phyloP scores from a whole-genome alignment of 1,140 invertebrate genomes.

The Drosophila triauraria region DNA sequence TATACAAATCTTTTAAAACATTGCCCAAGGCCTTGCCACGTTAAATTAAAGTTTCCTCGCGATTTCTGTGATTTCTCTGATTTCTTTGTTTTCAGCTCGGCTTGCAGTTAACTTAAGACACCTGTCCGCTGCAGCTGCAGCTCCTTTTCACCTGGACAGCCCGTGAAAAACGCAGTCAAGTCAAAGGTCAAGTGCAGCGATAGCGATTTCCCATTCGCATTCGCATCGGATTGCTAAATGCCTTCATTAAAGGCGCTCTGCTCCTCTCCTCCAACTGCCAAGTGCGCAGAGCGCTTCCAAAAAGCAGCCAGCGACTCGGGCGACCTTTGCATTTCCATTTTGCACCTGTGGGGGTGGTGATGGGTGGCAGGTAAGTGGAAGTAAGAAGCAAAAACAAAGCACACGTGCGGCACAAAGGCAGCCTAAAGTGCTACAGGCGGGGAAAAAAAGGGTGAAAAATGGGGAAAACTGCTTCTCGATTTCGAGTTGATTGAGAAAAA shows the following conservation, averaged over 20 bases:
- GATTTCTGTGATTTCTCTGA: too few species aligned
- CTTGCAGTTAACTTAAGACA: conserved; percentile 6
- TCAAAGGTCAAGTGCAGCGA: conserved; percentile 46
- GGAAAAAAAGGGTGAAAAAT: neutral
- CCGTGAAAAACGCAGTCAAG: neutral
- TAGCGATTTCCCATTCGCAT: conserved; percentile 38
- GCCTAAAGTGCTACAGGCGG: conserved; percentile 39
- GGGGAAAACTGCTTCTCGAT: neutral
- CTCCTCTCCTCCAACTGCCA: neutral
- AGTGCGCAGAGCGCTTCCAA: conserved; percentile 39
- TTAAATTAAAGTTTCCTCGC: too few species aligned
- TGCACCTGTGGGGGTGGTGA: neutral
- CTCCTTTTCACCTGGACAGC: conserved; percentile 1
- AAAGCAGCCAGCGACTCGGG: conserved; percentile 30
- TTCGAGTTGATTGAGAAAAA: neutral
- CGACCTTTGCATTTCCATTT: conserved; percentile 18
- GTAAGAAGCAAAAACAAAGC: conserved; percentile 35
- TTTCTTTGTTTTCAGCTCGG: neutral
- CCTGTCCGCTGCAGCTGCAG: neutral
- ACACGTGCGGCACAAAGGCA: conserved; percentile 36
- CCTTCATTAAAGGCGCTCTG: conserved; percentile 52
- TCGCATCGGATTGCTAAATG: conserved; percentile 51
- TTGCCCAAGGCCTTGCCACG: neutral
- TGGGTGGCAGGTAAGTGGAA: neutral
- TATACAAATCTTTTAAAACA: too few species aligned